A percentile compares a stretch with the other conserved stretches of the same genome.
Evolutionary conservation across 2,113 vertebrate species (phyloP).

Genomic region (Mormyrus iriodes): DNA sequence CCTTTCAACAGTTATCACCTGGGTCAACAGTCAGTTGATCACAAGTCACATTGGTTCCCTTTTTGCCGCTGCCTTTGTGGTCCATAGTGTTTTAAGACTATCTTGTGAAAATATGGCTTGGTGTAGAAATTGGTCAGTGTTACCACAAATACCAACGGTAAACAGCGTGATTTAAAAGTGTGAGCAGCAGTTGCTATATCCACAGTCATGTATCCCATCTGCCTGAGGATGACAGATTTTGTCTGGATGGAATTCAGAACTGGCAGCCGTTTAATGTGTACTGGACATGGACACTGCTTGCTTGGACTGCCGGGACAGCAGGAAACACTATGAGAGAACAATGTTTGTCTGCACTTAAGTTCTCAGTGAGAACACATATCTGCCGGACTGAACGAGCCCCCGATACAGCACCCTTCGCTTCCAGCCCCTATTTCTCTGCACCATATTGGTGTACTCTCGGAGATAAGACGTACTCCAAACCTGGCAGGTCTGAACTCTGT

Average conservation of each 20-base stretch:
- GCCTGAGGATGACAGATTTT: neutral
- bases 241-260: neutral
- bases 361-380: conserved; percentile 64
- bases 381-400: conserved; percentile 27
- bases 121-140: neutral
- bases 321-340: neutral
- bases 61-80: neutral
- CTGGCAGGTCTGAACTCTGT: neutral
- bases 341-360: conserved; percentile 43
- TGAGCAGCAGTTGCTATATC: neutral
- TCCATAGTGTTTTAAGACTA: neutral
- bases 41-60: neutral
- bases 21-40: neutral
- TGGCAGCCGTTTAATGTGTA: neutral
- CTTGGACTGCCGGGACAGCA: conserved; percentile 14
- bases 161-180: neutral
- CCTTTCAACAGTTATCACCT: neutral
- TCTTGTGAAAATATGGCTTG: neutral
- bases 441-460: conserved; percentile 61
- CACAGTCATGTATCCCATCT: neutral
- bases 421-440: conserved; percentile 42
- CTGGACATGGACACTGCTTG: neutral
- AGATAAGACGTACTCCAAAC: neutral
- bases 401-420: neutral
- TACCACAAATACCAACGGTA: neutral